Percentiles rank a stretch among this genome's conserved stretches.
These are phyloP conservation scores for Lepidocyrtoides sp. DNA, from an alignment of 2,888 invertebrate genomes.

Conservation along the genomic window DNA sequence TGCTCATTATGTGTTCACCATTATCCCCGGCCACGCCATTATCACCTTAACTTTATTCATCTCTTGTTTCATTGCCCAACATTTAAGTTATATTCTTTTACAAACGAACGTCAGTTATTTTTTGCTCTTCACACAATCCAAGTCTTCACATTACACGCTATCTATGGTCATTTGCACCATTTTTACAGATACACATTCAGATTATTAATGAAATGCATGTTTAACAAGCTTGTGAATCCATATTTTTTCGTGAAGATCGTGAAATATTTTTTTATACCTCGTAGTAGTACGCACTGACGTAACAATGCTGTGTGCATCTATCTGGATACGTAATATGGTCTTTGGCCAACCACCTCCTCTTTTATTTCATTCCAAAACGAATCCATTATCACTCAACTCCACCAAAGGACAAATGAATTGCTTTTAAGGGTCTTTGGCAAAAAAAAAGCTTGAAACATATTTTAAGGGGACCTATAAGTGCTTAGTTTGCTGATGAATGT, in stretches of 20 bases:
- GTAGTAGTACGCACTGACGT: slow-evolving; percentile 30
- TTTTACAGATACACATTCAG: slow-evolving; percentile 1
- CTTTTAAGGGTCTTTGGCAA: neutral
- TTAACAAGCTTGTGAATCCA: slow-evolving; percentile 39
- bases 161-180: slow-evolving; percentile 62
- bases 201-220: neutral
- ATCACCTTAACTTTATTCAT: slow-evolving; percentile 32
- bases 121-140: slow-evolving; percentile 20
- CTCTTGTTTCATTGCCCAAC: slow-evolving; percentile 43
- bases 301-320: neutral
- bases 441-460: neutral
- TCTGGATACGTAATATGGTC: slow-evolving; percentile 1
- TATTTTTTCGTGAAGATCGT: slow-evolving; percentile 41
- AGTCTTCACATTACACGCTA: neutral
- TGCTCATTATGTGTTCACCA: neutral
- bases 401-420: neutral
- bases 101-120: neutral
- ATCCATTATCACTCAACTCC: neutral
- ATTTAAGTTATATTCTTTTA: neutral
- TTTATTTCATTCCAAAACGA: neutral
- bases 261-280: slow-evolving; percentile 37
- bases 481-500: slow-evolving; percentile 4
- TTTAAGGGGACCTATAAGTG: neutral
- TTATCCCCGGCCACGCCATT: neutral
- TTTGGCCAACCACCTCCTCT: neutral